Percentiles rank a stretch among this genome's conserved stretches.
phyloP scores from a whole-genome alignment of 2,113 vertebrate genomes.

The Otolemur garnettii region DNA sequence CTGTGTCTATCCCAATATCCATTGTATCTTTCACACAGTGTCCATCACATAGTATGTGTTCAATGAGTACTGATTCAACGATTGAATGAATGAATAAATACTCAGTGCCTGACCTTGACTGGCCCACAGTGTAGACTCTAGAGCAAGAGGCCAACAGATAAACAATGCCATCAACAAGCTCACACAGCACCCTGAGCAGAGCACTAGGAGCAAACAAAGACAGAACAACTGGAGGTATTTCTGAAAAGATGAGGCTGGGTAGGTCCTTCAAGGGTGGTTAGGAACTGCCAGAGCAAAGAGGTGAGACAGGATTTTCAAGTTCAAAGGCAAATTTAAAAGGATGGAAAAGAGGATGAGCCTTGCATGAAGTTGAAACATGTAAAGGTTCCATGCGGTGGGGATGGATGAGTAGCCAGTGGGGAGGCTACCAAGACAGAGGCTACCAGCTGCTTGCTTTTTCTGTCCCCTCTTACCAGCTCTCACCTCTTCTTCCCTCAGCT shows the following conservation, averaged over 20 bases:
- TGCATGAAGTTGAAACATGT: not conserved
- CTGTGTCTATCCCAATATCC: too few species aligned
- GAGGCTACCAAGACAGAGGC: not conserved
- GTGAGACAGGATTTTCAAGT: not conserved
- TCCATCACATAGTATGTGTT: conserved; percentile 61
- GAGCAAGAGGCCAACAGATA: not conserved
- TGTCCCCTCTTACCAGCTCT: not conserved
- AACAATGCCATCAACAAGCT: not conserved
- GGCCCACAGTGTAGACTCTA: not conserved
- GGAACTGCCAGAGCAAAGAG: not conserved
- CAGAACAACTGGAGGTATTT: not conserved
- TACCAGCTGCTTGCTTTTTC: not conserved
- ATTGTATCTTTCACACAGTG: conserved; percentile 29
- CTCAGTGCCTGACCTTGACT: not conserved
- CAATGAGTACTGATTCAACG: conserved; percentile 41
- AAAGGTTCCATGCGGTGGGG: too few species aligned
- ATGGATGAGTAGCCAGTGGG: not conserved
- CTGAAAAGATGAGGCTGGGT: not conserved
- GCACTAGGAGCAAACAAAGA: not conserved
- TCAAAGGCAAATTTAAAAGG: conserved; percentile 20
- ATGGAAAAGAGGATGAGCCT: not conserved
- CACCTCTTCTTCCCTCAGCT: not conserved
- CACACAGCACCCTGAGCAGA: not conserved
- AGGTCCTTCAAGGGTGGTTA: not conserved
- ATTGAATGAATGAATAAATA: not conserved